Evolutionary conservation across 2,113 vertebrate species (phyloP).

Genomic region (Isurus oxyrinchus): DNA sequence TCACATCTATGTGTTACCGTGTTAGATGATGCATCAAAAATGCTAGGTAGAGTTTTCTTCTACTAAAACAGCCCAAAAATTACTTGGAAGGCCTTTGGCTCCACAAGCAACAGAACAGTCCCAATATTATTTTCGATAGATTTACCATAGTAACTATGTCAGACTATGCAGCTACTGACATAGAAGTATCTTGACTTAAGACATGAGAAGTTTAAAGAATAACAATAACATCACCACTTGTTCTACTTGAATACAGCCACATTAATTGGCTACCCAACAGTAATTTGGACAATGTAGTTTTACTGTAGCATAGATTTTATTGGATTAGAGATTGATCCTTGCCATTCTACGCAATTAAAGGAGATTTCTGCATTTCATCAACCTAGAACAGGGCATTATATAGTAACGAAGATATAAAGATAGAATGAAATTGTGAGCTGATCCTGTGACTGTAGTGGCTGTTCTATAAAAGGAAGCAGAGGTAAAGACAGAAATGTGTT

Average conservation of each 20-base stretch:
- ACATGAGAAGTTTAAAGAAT: neutral
- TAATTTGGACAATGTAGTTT: neutral
- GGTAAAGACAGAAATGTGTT: neutral
- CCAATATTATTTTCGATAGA: neutral
- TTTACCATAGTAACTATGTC: neutral
- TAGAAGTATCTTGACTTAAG: neutral
- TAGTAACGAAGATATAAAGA: neutral
- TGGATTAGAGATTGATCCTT: neutral
- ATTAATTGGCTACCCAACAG: neutral
- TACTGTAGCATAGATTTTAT: neutral
- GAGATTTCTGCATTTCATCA: neutral
- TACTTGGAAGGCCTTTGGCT: neutral
- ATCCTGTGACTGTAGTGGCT: neutral
- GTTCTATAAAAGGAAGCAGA: neutral
- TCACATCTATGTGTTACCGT: neutral
- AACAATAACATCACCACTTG: neutral
- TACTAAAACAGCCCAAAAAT: neutral
- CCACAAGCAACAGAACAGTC: neutral
- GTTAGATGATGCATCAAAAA: neutral
- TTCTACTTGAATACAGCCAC: neutral
- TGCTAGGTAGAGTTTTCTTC: neutral
- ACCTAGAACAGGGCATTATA: neutral
- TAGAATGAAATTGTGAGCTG: neutral
- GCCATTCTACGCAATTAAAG: neutral
- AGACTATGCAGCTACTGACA: neutral